These are phyloP conservation scores for Acomys russatus DNA, from an alignment of 2,797 vertebrate genomes.

Conservation along the genomic window DNA sequence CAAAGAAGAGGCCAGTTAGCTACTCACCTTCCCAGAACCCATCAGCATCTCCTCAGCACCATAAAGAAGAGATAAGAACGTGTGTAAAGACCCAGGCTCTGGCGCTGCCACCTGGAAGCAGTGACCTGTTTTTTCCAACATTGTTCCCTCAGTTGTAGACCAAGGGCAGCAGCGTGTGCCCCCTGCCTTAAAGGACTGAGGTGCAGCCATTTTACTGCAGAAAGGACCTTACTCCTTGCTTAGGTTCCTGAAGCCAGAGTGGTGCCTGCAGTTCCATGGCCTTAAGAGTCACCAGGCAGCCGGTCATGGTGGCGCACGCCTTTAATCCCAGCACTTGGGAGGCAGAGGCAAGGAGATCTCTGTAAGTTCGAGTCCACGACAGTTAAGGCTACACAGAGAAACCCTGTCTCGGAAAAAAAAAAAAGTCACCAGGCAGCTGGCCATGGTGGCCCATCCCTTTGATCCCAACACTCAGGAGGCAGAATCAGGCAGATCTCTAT, in stretches of 20 bases:
- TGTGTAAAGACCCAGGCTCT: neutral
- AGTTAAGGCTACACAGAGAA: neutral
- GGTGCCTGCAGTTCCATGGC: neutral
- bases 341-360: neutral
- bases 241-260: neutral
- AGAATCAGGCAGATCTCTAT: no score
- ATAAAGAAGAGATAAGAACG: conserved; percentile 35
- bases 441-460: no score
- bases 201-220: neutral
- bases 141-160: neutral
- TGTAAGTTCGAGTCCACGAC: neutral
- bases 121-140: neutral
- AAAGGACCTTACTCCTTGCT: neutral
- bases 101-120: neutral
- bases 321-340: neutral
- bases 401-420: neutral
- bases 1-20: conserved; percentile 62
- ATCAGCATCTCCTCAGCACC: neutral
- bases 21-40: neutral
- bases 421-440: neutral
- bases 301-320: neutral
- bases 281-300: neutral
- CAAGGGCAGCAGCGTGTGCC: neutral
- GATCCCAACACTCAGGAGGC: no score
- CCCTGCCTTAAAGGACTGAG: neutral